A percentile compares a stretch with the other conserved stretches of the same genome.
phyloP scores from a whole-genome alignment of 2,888 invertebrate genomes.

The Sinhomidia bicolor region DNA sequence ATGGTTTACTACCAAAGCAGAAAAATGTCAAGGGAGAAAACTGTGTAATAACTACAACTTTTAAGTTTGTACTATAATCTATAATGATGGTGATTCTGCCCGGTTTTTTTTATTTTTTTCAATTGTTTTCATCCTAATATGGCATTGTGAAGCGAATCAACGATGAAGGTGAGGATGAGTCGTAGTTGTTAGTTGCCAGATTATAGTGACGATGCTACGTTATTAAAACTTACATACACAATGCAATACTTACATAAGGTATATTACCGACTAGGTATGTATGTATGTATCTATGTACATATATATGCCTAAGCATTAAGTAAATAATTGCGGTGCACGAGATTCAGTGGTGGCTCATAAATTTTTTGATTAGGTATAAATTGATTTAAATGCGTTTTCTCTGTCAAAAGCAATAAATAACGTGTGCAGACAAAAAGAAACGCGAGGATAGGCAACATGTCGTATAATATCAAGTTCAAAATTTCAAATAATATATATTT shows the following conservation, averaged over 20 bases:
- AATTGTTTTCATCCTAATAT: not conserved
- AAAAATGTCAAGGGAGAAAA: too few species aligned
- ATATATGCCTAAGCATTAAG: too few species aligned
- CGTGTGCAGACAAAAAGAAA: not conserved
- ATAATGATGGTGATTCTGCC: too few species aligned
- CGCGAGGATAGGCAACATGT: not conserved
- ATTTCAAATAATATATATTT: not conserved
- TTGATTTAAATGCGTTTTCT: constrained; percentile 54
- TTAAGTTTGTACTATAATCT: too few species aligned
- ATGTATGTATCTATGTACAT: too few species aligned
- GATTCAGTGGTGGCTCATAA: constrained; percentile 5
- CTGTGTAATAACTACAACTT: too few species aligned
- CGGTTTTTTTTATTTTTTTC: not conserved
- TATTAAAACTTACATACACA: not conserved
- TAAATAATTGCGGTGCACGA: not conserved
- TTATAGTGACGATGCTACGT: not conserved
- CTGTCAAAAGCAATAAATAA: constrained; percentile 35
- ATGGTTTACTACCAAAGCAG: too few species aligned
- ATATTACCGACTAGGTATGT: too few species aligned
- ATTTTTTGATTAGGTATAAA: constrained; percentile 46
- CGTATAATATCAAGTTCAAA: constrained; percentile 15
- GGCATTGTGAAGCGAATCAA: not conserved
- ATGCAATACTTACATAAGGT: too few species aligned
- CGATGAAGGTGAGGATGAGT: not conserved
- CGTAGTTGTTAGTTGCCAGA: not conserved